A percentile compares a stretch with the other conserved stretches of the same genome.
These are phyloP conservation scores for Forbesichthys agassizii DNA, from an alignment of 2,113 vertebrate genomes.

Conservation along the genomic window DNA sequence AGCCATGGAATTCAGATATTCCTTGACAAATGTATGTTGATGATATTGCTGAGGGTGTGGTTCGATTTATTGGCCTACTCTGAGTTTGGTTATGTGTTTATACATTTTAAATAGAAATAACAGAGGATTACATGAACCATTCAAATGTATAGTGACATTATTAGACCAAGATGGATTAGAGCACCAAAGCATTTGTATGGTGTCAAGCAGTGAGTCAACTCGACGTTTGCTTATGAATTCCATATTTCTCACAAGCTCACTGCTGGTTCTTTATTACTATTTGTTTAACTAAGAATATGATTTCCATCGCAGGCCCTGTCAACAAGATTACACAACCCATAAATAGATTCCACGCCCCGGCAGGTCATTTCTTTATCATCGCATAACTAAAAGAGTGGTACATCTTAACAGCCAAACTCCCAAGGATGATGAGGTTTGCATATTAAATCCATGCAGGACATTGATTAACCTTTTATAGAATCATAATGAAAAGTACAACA, in stretches of 20 bases:
- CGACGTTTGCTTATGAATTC: constrained; percentile 1
- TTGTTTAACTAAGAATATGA: constrained; percentile 37
- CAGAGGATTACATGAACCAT: background rate
- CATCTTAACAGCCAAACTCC: background rate
- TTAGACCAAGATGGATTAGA: background rate
- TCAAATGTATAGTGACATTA: background rate
- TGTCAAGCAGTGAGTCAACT: constrained; percentile 6
- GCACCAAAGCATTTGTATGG: background rate
- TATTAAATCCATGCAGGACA: constrained; percentile 24
- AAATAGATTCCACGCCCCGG: constrained; percentile 7
- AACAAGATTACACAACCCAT: constrained; percentile 17
- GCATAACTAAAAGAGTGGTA: constrained; percentile 8
- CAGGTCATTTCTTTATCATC: constrained; percentile 11
- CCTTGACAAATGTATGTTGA: background rate
- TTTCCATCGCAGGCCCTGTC: constrained; percentile 15
- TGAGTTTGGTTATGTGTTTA: background rate
- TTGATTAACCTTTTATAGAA: constrained; percentile 2
- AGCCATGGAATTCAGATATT: constrained; percentile 18
- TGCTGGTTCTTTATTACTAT: constrained; percentile 14
- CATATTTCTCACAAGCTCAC: constrained; percentile 1
- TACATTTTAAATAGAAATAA: background rate
- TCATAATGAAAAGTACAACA: constrained; percentile 4
- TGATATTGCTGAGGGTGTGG: background rate
- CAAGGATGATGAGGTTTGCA: constrained; percentile 24
- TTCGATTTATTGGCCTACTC: constrained; percentile 15